Evolutionary conservation across 2,888 invertebrate genomes (phyloP).

Genomic region (Meta bourneti): DNA sequence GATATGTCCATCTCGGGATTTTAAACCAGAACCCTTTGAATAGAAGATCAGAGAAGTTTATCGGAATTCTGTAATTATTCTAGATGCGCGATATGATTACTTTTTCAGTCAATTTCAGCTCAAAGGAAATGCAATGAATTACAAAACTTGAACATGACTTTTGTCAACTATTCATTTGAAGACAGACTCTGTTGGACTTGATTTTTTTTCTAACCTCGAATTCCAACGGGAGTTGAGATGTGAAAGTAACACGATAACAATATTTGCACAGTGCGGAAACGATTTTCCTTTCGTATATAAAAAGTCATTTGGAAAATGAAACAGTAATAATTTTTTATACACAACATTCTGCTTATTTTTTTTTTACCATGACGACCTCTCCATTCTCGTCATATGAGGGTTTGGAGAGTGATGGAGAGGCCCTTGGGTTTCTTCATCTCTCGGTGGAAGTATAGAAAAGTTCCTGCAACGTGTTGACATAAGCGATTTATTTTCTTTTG

Average conservation of each 20-base stretch:
- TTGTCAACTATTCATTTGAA: too few relatives aligned
- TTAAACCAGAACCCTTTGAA: too few relatives aligned
- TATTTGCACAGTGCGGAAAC: not conserved
- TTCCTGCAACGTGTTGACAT: constrained; percentile 45
- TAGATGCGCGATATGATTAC: too few relatives aligned
- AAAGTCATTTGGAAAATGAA: not conserved
- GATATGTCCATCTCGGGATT: too few relatives aligned
- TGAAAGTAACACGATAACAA: not conserved
- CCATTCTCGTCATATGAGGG: not conserved
- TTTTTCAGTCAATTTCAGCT: too few relatives aligned
- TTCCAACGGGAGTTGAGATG: too few relatives aligned
- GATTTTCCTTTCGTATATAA: not conserved
- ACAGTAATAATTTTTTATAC: not conserved
- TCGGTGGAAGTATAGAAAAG: not conserved
- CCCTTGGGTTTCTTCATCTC: constrained; percentile 29
- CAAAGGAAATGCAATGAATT: too few relatives aligned
- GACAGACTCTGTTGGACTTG: too few relatives aligned
- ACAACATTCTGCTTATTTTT: not conserved
- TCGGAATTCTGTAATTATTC: too few relatives aligned
- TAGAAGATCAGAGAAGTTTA: too few relatives aligned
- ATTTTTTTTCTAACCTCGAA: too few relatives aligned
- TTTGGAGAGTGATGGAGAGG: constrained; percentile 28
- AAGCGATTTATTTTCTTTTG: constrained; percentile 48
- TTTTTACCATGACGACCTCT: not conserved
- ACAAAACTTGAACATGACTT: too few relatives aligned